Conservation (phyloP, 1,140 invertebrate genomes). For the Drosophila eugracilis region DNA sequence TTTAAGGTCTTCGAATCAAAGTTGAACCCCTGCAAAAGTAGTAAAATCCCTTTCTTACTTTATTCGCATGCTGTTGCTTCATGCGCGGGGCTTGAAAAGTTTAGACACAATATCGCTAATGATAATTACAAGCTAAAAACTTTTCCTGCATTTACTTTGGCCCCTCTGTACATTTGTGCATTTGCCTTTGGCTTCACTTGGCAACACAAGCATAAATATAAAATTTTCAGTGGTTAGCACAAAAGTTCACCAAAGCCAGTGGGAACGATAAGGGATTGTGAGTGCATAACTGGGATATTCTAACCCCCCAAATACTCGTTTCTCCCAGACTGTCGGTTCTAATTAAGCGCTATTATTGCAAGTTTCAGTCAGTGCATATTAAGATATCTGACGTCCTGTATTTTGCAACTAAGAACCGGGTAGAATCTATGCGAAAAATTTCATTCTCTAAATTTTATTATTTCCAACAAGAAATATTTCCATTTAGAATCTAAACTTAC, state of each 20-base stretch:
- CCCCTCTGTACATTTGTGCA: conserved; percentile 18
- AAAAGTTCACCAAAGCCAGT: conserved; percentile 54
- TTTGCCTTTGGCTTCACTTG: conserved; percentile 66
- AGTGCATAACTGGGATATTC: background rate
- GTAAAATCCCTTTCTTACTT: conserved; percentile 3
- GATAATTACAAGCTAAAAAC: conserved; percentile 82
- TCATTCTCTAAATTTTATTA: background rate
- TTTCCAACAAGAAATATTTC: background rate
- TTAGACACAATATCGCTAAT: conserved; percentile 83
- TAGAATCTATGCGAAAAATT: no score
- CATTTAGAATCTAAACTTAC: no score
- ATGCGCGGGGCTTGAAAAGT: conserved; percentile 72
- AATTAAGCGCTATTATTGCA: conserved; percentile 44
- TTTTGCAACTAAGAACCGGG: background rate
- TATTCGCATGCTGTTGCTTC: conserved; percentile 58
- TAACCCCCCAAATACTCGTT: background rate
- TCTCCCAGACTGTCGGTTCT: conserved; percentile 10
- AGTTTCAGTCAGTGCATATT: conserved; percentile 17
- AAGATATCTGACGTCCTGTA: conserved; percentile 6
- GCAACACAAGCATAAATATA: conserved; percentile 75
- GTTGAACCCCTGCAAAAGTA: conserved; percentile 11
- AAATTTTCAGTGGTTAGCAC: conserved; percentile 62
- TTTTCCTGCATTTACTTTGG: conserved; percentile 63
- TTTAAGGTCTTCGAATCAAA: conserved; percentile 41
- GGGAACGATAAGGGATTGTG: conserved; percentile 16